Conservation (phyloP, 2,113 vertebrate species). For the Arizona elegans region DNA sequence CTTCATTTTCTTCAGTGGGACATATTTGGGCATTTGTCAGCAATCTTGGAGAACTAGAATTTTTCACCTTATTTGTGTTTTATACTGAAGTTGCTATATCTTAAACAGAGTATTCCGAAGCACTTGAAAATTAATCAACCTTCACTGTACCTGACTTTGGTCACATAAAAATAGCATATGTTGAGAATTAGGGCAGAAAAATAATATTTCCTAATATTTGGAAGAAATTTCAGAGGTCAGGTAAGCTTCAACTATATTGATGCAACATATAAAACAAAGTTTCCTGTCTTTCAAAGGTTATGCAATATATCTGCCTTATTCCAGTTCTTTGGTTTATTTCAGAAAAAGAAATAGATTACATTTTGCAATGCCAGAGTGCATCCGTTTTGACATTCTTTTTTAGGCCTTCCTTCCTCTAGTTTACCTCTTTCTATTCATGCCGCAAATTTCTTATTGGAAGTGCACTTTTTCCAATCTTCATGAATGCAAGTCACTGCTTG, state of each 20-base stretch:
- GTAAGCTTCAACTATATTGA: not conserved
- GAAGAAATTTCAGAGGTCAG: not conserved
- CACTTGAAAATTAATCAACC: not conserved
- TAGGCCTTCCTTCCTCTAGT: not conserved
- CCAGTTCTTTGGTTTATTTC: not conserved
- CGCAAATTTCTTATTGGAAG: not conserved
- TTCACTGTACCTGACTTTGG: not conserved
- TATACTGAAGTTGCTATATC: not conserved
- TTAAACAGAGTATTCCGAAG: not conserved
- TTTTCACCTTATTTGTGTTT: not conserved
- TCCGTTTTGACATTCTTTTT: fast-evolving
- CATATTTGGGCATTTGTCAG: not conserved
- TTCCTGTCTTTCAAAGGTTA: not conserved
- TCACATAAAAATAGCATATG: not conserved
- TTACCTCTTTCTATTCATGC: fast-evolving
- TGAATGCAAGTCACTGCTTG: slow-evolving; percentile 46
- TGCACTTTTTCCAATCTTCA: slow-evolving; percentile 15
- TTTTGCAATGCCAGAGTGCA: not conserved
- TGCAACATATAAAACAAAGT: not conserved
- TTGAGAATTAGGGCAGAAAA: not conserved
- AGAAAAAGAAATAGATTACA: slow-evolving; percentile 5
- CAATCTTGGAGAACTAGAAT: not conserved
- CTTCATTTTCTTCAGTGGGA: not conserved
- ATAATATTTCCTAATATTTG: not conserved
- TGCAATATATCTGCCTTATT: not conserved